Percentiles rank a stretch among this genome's conserved stretches.
Conservation (phyloP, 2,797 vertebrate species). For the Threskiornis aethiopicus region DNA sequence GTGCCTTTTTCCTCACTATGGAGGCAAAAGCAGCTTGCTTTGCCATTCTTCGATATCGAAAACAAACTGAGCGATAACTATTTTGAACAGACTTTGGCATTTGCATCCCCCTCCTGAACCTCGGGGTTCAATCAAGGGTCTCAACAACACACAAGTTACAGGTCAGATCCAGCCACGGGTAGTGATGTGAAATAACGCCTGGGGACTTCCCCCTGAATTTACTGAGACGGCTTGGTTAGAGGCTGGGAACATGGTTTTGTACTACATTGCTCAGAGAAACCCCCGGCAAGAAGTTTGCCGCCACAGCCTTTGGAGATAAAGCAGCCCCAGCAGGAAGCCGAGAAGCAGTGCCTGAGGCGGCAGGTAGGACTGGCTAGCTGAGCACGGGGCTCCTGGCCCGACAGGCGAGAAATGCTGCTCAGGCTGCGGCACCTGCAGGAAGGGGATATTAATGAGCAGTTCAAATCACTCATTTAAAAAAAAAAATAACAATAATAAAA, state of each 20-base stretch:
- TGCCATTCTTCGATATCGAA: fast-evolving
- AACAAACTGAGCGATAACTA: background rate
- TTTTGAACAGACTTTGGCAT: background rate
- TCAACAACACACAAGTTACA: too few species aligned
- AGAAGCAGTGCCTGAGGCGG: background rate
- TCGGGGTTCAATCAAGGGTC: background rate
- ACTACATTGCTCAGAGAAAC: background rate
- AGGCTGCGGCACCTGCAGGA: background rate
- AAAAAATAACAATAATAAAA: background rate
- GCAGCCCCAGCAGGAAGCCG: background rate
- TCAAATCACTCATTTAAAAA: background rate
- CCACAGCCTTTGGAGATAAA: background rate
- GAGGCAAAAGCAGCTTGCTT: background rate
- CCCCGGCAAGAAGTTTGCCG: background rate
- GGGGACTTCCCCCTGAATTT: background rate
- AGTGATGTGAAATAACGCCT: background rate
- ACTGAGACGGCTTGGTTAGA: background rate
- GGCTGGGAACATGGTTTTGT: background rate
- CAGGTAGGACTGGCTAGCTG: background rate
- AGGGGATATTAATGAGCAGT: background rate
- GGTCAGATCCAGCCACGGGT: fast-evolving
- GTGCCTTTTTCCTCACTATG: fast-evolving
- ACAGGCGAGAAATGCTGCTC: background rate
- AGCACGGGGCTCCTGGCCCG: background rate
- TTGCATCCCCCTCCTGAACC: background rate